Base-by-base conservation (phyloP, 2,797 vertebrate species). In the Oreortyx pictus region DNA sequence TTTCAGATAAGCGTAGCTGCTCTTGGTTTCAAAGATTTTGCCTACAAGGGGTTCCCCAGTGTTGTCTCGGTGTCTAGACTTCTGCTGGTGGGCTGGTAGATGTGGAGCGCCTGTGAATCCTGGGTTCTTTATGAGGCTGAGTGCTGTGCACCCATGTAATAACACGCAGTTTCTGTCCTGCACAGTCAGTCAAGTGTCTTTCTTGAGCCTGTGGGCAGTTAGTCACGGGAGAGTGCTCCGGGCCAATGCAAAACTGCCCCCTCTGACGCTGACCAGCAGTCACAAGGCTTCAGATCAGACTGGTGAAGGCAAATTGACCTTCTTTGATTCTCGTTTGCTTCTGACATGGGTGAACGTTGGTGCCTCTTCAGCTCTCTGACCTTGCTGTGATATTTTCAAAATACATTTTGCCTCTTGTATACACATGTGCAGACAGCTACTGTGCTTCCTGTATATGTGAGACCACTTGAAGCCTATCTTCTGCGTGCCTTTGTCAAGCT, bases 21-120 rank as follows among this genome's bases (percentile, higher is more conserved):
- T 90, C 46, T 73, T 66, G 71, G 52, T 57, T 90, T 80, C 14
- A 39, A 57, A 5, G 72, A 12, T n/a, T 73, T 92, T 78, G 41
- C 49, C 57, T 84, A 7, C 4, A 16, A 29, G 73, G n/a, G 65
- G 74, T 74, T 87, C 47, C 31, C 19, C 11, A 27, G 39, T 33
- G 27, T 61, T 79, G 25, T 57, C 72, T 61, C 35, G 31, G 29
- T 44, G 72, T 47, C 44, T 49, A 72, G 61, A 29, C 68, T 86
- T n/a, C 33, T 86, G 29, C 46, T 61, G 31, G 43, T 72, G 39
- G 37, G 0, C 0, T 68, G 59, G 64, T 49, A 22, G 50, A 6
- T 54, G 24, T 11, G 54, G 83, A 88, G 67, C 52, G 43, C 78
- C 44, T 7, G 68, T 60, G 24, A 71, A 68, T 82, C 49, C 39